Base-by-base conservation (phyloP, 2,888 invertebrate genomes). In the Drosophila merina region DNA sequence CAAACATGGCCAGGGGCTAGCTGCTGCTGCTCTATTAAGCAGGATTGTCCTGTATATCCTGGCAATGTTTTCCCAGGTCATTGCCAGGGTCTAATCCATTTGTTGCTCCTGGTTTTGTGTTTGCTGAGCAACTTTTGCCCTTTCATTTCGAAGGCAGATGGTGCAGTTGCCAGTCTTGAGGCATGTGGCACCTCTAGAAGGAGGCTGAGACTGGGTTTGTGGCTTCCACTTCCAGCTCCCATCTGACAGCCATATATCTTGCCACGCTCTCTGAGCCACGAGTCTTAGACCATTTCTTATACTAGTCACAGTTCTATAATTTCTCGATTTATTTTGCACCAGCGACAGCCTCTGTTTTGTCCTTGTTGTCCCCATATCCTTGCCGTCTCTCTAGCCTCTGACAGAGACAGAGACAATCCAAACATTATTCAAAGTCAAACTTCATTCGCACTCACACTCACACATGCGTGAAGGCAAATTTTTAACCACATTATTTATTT, bases 401-500 rank as follows among this genome's bases (percentile, higher is more conserved):
- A 20, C 20, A 20, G 20, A 20, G 79, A 69, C 86, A 83, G 88
- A 77, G 86, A 84, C 88, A 84, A 84, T 84, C 80, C 88, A 88
- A 84, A 86, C 88, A 84, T 84, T 84, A 84, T 84, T 84, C 84
- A 84, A 84, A 84, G 84, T 84, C 84, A 88, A 88, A 84, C 86
- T 84, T 84, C 88, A 88, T 86, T 88, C 88, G 73, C 86, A 84
- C 69, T 81, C 48, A 8, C 57, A 25, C 47, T 25, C 47, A 45
- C 57, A 54, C 44, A 40, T 42, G 68, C 72, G 74, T 72, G 74
- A 55, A 69, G 71, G 72, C 76, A 78, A 86, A 84, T 75, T 84
- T 84, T 84, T 88, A 84, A 84, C 84, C 88, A 88, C 84, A 84
- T 84, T 84, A 84, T 84, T 84, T 88, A 84, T 84, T 84, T 88